Evolutionary conservation across 2,113 vertebrate species (phyloP), one percentile per base, ranked within the genome.

Genomic region (Pangasianodon hypophthalmus): DNA sequence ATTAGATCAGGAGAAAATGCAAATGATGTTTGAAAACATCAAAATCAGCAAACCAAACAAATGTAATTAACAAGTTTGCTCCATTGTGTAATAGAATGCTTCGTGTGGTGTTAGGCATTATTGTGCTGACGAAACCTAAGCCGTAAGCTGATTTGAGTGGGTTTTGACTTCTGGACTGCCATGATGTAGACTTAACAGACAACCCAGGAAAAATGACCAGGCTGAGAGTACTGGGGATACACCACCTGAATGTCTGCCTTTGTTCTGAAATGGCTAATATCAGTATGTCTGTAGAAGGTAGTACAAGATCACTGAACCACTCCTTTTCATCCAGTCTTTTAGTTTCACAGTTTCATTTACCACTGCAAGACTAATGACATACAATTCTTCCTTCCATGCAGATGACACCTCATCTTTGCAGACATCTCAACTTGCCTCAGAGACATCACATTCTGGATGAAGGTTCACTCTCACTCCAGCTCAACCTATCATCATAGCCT

Each of bases 211-310:
- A 91, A 95, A 93, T 86, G 89, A 89, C 88, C 89, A 90, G 88
- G 67, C 21, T 93, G 92, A 90, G 90, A 92, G 93, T 92, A 92
- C 93, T 91, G 2, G 18, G 81, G 7, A 56, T 93, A 93, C 90
- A 88, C 90, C 91, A 90, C n/a, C 85, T 77, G 80, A 91, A 94
- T 92, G 88, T 93, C 90, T 88, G 88, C 90, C 92, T 92, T 88
- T 89, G 92, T 90, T 93, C 91, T 88, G 79, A 93, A 93, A 92
- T 90, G 93, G 88, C 88, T 85, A 90, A 93, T 60, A 44, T 60
- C 21, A 13, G 29, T 37, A 37, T 41, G 32, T 37, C 19, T 84
- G 32, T 41, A 24, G 32, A 84, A 62, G 16, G 41, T 60, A 62
- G 37, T 46, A 13, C 21, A 58, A 37, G 21, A 41, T 82, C 3